Evolutionary conservation across 2,888 invertebrate species (phyloP), one percentile per base, ranked within the genome.

Genomic region (Pristionchus exspectatus): DNA sequence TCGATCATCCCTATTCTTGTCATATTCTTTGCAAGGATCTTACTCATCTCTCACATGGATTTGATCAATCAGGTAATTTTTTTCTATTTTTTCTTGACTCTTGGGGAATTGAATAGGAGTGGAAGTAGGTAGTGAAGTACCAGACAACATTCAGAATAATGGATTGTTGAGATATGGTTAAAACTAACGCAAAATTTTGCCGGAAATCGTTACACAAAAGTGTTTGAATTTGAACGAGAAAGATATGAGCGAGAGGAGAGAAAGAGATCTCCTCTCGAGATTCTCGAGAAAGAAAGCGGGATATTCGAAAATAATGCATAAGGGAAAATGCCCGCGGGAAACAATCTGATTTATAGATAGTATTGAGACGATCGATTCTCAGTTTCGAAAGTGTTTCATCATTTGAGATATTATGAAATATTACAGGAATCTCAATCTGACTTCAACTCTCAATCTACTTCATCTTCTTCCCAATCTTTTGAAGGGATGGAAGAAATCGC

Each of bases 1-100:
- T 89, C 89, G 9, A 63, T 89, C n/a, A 72, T 89, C 24, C 89
- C 89, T 33, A 85, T 89, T 38, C 56, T 89, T 10, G 84, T 89
- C 16, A 21, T 89, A 2, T 89, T 89, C 85, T 85, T 89, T 24
- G 85, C 89, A 24, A 69, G 89, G 3, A 85, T 85, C 30, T 56
- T 89, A 12, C 89, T 89, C 72, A 66, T 89, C 30, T 69, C 84
- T 30, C 84, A 89, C 38, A 81, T 89, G 38, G 81, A 89, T 30
- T 33, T 44, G 27, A 18, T 33, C 63, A 24, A 89, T 18, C 72
- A 89, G 83, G 89, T 83, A 1, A 21, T 7, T 7, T 50, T 50
- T 50, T 50, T 50, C 3, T 50, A 7, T 7, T 50, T 50, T 50
- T 50, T 50, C 4, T 50, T 50, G 12, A 50, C 9, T 10, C 38